Conservation (phyloP, 2,888 invertebrate genomes). For the Hyppa rectilinea region DNA sequence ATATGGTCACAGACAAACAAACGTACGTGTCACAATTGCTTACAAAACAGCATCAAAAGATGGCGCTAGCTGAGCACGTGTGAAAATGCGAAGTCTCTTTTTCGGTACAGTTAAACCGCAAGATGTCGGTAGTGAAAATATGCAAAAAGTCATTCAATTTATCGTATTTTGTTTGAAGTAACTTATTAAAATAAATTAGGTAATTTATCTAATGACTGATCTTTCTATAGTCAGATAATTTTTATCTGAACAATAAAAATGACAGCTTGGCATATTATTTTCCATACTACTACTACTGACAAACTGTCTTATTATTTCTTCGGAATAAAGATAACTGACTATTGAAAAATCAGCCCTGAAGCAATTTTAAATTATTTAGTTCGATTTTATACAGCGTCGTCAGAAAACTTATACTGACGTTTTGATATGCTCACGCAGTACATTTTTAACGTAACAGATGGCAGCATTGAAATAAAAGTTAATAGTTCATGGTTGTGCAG, state of each 20-base stretch:
- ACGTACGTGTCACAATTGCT: conserved; percentile 59
- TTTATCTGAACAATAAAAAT: too few relatives aligned
- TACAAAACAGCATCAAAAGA: conserved; percentile 28
- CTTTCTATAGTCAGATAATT: too few relatives aligned
- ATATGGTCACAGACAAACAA: conserved; percentile 28
- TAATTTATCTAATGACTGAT: too few relatives aligned
- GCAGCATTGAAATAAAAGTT: conserved; percentile 32
- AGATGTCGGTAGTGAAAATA: conserved; percentile 46
- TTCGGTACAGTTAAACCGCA: not conserved
- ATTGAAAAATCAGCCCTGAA: too few relatives aligned
- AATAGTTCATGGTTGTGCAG: too few relatives aligned
- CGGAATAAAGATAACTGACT: too few relatives aligned
- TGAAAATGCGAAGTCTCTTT: not conserved
- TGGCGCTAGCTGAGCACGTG: conserved; percentile 12
- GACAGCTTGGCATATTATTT: too few relatives aligned
- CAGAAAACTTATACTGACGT: not conserved
- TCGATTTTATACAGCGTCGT: fast-evolving
- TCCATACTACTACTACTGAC: too few relatives aligned
- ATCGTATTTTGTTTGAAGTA: not conserved
- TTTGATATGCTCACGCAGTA: conserved; percentile 13
- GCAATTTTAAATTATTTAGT: too few relatives aligned
- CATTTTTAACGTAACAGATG: conserved; percentile 33
- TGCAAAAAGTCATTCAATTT: not conserved
- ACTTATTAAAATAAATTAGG: not conserved
- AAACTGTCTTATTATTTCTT: too few relatives aligned